These are phyloP conservation scores for Venusia cambrica DNA, from an alignment of 2,888 invertebrate genomes.

Conservation along the genomic window DNA sequence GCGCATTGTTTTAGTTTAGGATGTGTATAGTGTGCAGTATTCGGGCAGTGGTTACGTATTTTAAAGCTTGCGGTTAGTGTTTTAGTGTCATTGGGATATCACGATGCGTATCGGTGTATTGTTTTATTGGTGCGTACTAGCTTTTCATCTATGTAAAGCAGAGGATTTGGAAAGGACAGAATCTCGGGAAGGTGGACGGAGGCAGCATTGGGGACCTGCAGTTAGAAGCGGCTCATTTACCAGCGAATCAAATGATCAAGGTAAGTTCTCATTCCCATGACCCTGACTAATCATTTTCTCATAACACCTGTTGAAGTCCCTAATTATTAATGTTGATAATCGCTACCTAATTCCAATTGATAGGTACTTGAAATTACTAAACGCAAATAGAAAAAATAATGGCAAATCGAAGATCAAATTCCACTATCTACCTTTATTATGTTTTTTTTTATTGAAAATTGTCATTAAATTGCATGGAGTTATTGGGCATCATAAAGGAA, in stretches of 20 bases:
- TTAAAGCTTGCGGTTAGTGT: slow-evolving; percentile 55
- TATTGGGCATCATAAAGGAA: too few species aligned
- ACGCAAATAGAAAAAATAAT: too few species aligned
- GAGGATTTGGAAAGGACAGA: slow-evolving; percentile 75
- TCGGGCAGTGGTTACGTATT: slow-evolving; percentile 54
- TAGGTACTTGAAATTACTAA: slow-evolving; percentile 4
- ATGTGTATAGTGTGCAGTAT: slow-evolving; percentile 67
- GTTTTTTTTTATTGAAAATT: too few species aligned
- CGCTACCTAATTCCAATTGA: slow-evolving; percentile 5
- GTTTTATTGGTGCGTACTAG: slow-evolving; percentile 77
- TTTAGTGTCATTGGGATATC: slow-evolving; percentile 70
- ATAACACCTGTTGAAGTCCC: slow-evolving; percentile 67
- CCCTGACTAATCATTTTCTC: slow-evolving; percentile 41
- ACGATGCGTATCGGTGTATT: slow-evolving; percentile 78
- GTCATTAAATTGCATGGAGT: too few species aligned
- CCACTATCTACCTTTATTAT: too few species aligned
- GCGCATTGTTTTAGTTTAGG: slow-evolving; percentile 62
- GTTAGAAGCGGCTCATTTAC: slow-evolving; percentile 61
- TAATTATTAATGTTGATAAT: slow-evolving; percentile 32
- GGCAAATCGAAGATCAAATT: too few species aligned
- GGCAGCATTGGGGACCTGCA: slow-evolving; percentile 68
- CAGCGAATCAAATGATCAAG: slow-evolving; percentile 67
- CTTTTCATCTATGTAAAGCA: slow-evolving; percentile 71
- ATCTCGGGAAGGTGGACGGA: slow-evolving; percentile 59
- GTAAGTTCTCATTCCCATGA: slow-evolving; percentile 58